These are phyloP conservation scores for Spialia ferax DNA, from an alignment of 2,888 invertebrate genomes.

Conservation along the genomic window DNA sequence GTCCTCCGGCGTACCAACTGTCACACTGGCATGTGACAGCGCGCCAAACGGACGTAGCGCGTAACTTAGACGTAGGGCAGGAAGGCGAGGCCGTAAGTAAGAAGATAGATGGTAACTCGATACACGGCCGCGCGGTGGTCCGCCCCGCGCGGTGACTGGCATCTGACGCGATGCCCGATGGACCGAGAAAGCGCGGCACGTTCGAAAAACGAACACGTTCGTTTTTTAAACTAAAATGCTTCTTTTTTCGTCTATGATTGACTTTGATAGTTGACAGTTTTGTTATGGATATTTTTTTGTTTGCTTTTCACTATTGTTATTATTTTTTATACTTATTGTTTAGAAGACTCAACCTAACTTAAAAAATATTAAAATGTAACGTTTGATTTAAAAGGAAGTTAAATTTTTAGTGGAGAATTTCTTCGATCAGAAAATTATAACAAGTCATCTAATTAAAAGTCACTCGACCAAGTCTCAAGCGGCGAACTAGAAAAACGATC, in stretches of 20 bases:
- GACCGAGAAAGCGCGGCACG: slow-evolving; percentile 84
- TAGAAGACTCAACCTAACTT: not conserved
- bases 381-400: not conserved
- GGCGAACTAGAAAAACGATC: slow-evolving; percentile 59
- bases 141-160: slow-evolving; percentile 75
- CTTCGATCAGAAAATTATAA: slow-evolving; percentile 75
- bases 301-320: not conserved
- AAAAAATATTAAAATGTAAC: not conserved
- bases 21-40: slow-evolving; percentile 73
- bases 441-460: slow-evolving; percentile 72
- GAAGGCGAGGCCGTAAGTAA: slow-evolving; percentile 79
- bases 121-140: slow-evolving; percentile 78
- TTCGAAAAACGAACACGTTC: slow-evolving; percentile 67
- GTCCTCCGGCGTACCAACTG: slow-evolving; percentile 73
- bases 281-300: slow-evolving; percentile 40
- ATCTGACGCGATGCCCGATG: slow-evolving; percentile 84
- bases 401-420: slow-evolving; percentile 44
- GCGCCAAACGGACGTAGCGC: slow-evolving; percentile 73
- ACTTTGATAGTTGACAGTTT: slow-evolving; percentile 53
- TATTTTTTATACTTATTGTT: not conserved
- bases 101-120: slow-evolving; percentile 83
- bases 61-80: slow-evolving; percentile 84
- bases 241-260: slow-evolving; percentile 50
- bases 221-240: slow-evolving; percentile 53
- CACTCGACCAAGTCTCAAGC: slow-evolving; percentile 54